phyloP scores from a whole-genome alignment of 2,113 vertebrate species.

The Proterorhinus semilunaris region DNA sequence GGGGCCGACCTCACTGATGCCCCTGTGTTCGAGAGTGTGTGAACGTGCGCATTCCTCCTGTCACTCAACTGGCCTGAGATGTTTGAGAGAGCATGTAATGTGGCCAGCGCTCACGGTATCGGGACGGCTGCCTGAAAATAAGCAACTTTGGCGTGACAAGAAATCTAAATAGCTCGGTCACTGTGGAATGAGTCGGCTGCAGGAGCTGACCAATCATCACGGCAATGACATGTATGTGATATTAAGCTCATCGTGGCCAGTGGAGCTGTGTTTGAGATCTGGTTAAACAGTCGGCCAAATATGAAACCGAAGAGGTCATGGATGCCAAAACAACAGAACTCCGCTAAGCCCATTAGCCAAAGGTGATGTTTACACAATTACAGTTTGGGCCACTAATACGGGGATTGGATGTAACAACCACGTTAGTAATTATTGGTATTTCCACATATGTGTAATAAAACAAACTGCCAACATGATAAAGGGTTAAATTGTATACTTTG shows the following conservation, averaged over 20 bases:
- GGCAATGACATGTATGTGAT: constrained; percentile 51
- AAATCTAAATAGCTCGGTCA: constrained; percentile 40
- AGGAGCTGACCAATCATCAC: constrained; percentile 55
- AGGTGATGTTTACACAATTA: neutral
- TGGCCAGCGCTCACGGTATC: constrained; percentile 6
- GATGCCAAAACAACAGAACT: constrained; percentile 28
- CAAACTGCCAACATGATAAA: too few relatives aligned
- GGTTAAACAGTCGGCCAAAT: neutral
- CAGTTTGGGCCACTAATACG: neutral
- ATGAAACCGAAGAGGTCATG: constrained; percentile 1
- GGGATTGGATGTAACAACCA: neutral
- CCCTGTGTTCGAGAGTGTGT: constrained; percentile 22
- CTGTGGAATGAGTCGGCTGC: constrained; percentile 39
- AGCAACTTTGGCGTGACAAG: constrained; percentile 17
- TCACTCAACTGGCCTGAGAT: constrained; percentile 17
- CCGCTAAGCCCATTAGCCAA: neutral
- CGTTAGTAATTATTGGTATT: too few relatives aligned
- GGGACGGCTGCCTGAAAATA: neutral
- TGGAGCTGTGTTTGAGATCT: neutral
- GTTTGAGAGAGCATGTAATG: constrained; percentile 27
- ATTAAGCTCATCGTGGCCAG: constrained; percentile 39
- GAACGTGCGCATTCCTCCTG: constrained; percentile 19
- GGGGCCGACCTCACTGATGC: constrained; percentile 36
- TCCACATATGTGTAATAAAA: too few relatives aligned
- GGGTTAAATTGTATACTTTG: too few relatives aligned